Conservation (phyloP, 2,797 vertebrate genomes). For the Lithobates pipiens region DNA sequence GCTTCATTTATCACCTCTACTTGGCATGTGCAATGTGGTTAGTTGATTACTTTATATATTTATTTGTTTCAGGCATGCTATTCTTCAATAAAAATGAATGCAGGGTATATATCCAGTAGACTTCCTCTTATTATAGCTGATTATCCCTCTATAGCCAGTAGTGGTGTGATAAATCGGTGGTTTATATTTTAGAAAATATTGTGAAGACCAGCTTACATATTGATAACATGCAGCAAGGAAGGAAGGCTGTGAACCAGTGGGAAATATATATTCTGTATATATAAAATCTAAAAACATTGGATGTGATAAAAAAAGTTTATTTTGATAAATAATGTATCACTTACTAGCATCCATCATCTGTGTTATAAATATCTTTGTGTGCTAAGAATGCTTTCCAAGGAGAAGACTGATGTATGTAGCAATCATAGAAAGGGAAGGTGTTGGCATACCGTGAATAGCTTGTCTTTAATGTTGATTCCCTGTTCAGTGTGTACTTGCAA, state of each 20-base stretch:
- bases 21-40: not conserved
- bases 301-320: conserved; percentile 39
- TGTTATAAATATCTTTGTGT: conserved; percentile 10
- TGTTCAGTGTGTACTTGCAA: not conserved
- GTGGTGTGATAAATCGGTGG: conserved; percentile 24
- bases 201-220: conserved; percentile 15
- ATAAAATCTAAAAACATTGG: conserved; percentile 35
- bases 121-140: not conserved
- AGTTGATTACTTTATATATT: conserved; percentile 17
- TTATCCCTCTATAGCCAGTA: not conserved
- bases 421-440: not conserved
- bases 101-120: not conserved
- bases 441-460: not conserved
- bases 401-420: not conserved
- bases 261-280: conserved; percentile 48
- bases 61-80: conserved; percentile 6
- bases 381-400: not conserved
- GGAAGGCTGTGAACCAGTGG: conserved; percentile 6
- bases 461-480: not conserved
- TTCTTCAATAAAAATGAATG: conserved; percentile 35
- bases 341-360: conserved; percentile 10
- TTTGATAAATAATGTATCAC: conserved; percentile 51
- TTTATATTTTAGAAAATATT: not conserved
- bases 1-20: conserved; percentile 25
- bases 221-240: conserved; percentile 12